Base-by-base conservation (phyloP, 2,113 vertebrate genomes). In the Pica pica region DNA sequence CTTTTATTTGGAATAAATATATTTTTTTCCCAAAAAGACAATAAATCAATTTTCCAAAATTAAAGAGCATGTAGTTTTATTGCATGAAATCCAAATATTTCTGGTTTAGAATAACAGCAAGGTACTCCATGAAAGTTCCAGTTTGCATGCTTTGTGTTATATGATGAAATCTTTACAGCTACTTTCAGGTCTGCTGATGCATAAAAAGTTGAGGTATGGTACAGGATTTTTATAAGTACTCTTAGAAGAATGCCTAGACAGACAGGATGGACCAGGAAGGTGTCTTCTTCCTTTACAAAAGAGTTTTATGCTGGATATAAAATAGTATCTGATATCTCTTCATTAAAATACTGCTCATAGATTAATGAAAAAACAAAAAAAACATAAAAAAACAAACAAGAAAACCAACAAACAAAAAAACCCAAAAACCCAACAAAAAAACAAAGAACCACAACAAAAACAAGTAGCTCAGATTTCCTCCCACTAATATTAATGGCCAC, bases 111-210 rank as follows among this genome's bases (percentile, higher is more conserved):
- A 64, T 61, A 10, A 44, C 28, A 83, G 46, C 15, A 57, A 57
- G 4, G 7, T 7, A n/a, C 1, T 10, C 31, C 2, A 3, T 49
- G n/a, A 30, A 75, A 56, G 3, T 39, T 82, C 21, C 5, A 24
- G 22, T 86, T 60, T 42, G 2, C 1, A 35, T 23, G 7, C 2
- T 13, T 68, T 41, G 16, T 42, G 33, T 37, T 82, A 16, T 16
- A 31, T 31, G 24, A 57, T 9, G 4, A 61, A 41, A 69, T 22
- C 10, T 49, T 87, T 69, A 83, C n/a, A 65, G 15, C 9, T 84
- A 12, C 6, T 61, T 81, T 61, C 37, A 65, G 9, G 7, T 57
- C 30, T 49, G 9, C 24, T 60, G 30, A 52, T 65, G 31, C 39
- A 33, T 33, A 47, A 30, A 63, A 67, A 37, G 13, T 23, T 35